These are phyloP conservation scores for Synaphobranchus kaupii DNA, from an alignment of 2,797 vertebrate genomes.

Conservation along the genomic window DNA sequence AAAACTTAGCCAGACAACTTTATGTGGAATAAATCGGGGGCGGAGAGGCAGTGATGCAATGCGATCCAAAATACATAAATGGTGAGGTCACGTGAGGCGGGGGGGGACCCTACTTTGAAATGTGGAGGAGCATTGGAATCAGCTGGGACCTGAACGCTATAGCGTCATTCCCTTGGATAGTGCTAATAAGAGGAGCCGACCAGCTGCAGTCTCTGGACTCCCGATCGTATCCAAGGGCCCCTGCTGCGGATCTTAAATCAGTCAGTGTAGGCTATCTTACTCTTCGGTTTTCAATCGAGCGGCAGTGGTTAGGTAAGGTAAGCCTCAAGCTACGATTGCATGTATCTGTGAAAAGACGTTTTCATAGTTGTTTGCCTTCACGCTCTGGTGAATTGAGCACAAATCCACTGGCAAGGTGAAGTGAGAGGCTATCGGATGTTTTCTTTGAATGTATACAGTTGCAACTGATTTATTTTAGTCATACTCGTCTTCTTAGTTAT, in stretches of 20 bases:
- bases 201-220: background rate
- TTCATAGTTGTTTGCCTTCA: background rate
- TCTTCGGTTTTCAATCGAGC: background rate
- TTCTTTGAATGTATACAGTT: background rate
- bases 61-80: conserved; percentile 3
- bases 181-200: conserved; percentile 9
- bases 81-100: conserved; percentile 7
- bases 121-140: background rate
- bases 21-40: background rate
- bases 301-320: background rate
- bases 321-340: background rate
- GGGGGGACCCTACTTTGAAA: background rate
- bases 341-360: background rate
- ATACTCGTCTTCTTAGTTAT: background rate
- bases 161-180: background rate
- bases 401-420: background rate
- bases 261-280: background rate
- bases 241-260: background rate
- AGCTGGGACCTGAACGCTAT: background rate
- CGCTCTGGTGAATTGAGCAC: background rate
- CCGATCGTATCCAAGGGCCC: background rate
- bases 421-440: too few relatives aligned
- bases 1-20: background rate
- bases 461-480: background rate
- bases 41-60: background rate